Base-by-base conservation (phyloP, 2,888 invertebrate genomes). In the Tyria jacobaeae region DNA sequence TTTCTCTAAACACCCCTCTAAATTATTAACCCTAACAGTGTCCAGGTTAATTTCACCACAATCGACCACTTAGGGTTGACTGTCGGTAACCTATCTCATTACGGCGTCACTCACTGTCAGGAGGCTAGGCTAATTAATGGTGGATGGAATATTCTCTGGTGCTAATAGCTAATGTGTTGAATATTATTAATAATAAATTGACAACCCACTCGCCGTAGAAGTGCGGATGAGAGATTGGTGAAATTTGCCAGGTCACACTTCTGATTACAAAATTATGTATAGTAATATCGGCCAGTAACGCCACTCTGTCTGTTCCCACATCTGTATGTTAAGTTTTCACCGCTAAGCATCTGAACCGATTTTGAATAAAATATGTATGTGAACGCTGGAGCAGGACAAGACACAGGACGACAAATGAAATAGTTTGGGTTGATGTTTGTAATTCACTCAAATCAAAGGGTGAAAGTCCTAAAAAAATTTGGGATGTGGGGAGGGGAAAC, bases 51-150 rank as follows among this genome's bases (percentile, higher is more conserved):
- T 85, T 84, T 82, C 75, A 64, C 68, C 64, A 83, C 83, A 83
- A 85, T 82, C 80, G 66, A 60, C 76, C 82, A 80, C 79, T 85
- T 83, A 81, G 71, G 69, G 64, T 64, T 71, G 68, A 68, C 64
- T 53, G 52, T 52, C 31, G 52, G 72, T 67, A 69, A 68, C 69
- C 70, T 72, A 73, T 74, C 71, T 84, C 83, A 87, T 86, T 85
- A 83, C 78, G 60, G 79, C 84, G 87, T 83, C 87, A 85, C 68
- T 85, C 84, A 83, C 37, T 73, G 82, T 79, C 82, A 62, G 68
- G 39, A 56, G 71, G 66, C 62, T 31, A 54, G 10, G n/a, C 51
- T 48, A 61, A 76, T 76, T 74, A 68, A 76, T 74, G 73, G 61
- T 68, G 59, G 50, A 48, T 57, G 44, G 55, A 64, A 72, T 75